A percentile compares a stretch with the other conserved stretches of the same genome.
phyloP scores from a whole-genome alignment of 2,797 vertebrate genomes.

The Lateolabrax maculatus region DNA sequence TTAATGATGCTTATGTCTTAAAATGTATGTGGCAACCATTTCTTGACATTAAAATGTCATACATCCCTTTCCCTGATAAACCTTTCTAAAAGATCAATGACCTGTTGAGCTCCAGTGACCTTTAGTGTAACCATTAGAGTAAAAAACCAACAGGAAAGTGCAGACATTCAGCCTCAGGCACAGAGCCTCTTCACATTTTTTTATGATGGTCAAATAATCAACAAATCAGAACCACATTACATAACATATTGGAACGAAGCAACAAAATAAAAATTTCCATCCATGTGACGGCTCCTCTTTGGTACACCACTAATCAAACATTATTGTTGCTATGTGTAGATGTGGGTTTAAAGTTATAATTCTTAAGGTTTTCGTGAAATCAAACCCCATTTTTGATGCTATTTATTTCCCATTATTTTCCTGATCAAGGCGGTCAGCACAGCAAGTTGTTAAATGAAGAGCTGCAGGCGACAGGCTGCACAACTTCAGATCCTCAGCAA shows the following conservation, averaged over 20 bases:
- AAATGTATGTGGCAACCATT: neutral
- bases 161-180: neutral
- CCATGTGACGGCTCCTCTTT: neutral
- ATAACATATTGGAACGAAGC: slow-evolving; percentile 22
- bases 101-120: slow-evolving; percentile 13
- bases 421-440: no score
- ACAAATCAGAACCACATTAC: slow-evolving; percentile 25
- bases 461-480: no score
- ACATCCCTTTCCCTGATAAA: neutral
- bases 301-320: neutral
- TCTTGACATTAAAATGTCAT: neutral
- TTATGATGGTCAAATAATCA: slow-evolving; percentile 18
- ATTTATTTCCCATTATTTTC: neutral
- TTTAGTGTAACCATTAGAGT: neutral
- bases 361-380: neutral
- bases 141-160: neutral
- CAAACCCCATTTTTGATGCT: neutral
- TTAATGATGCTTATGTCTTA: neutral
- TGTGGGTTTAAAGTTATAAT: neutral
- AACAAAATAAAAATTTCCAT: neutral
- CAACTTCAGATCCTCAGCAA: no score
- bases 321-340: neutral
- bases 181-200: slow-evolving; percentile 3
- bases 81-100: neutral
- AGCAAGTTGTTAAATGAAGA: no score